Evolutionary conservation across 2,113 vertebrate genomes (phyloP).

Genomic region (Elaphurus davidianus): DNA sequence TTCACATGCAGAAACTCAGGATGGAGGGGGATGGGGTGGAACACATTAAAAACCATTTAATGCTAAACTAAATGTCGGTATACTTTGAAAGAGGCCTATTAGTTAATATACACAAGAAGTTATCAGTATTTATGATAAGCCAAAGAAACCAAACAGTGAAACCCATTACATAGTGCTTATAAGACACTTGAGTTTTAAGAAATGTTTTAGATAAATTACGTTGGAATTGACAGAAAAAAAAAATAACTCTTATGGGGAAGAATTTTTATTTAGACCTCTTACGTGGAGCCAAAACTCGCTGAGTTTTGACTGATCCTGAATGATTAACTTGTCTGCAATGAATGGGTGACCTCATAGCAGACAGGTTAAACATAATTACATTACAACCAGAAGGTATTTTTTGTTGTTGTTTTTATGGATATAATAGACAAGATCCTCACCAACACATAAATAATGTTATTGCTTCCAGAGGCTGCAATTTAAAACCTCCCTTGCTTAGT

Average conservation of each 20-base stretch:
- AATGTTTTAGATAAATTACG: constrained; percentile 60
- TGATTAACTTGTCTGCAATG: constrained; percentile 29
- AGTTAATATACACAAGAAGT: constrained; percentile 70
- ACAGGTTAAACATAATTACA: neutral
- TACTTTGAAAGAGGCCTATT: constrained; percentile 62
- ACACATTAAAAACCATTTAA: constrained; percentile 66
- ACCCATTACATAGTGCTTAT: constrained; percentile 58
- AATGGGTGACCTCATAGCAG: neutral
- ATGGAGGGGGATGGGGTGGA: neutral
- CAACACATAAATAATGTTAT: neutral
- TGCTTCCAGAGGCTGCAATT: constrained; percentile 35
- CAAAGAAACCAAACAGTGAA: constrained; percentile 65
- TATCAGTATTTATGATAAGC: constrained; percentile 70
- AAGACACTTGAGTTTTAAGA: constrained; percentile 36
- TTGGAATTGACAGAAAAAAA: constrained; percentile 15
- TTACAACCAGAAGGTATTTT: neutral
- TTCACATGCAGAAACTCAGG: constrained; percentile 27
- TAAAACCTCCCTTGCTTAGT: neutral
- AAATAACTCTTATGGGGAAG: neutral
- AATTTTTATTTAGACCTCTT: constrained; percentile 29
- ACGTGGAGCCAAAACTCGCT: constrained; percentile 49
- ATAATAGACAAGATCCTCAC: neutral
- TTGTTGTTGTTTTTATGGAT: neutral
- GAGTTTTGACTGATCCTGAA: constrained; percentile 49
- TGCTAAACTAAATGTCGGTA: constrained; percentile 58